Evolutionary conservation across 2,113 vertebrate species (phyloP), one percentile per base, ranked within the genome.

Genomic region (Zeus faber): DNA sequence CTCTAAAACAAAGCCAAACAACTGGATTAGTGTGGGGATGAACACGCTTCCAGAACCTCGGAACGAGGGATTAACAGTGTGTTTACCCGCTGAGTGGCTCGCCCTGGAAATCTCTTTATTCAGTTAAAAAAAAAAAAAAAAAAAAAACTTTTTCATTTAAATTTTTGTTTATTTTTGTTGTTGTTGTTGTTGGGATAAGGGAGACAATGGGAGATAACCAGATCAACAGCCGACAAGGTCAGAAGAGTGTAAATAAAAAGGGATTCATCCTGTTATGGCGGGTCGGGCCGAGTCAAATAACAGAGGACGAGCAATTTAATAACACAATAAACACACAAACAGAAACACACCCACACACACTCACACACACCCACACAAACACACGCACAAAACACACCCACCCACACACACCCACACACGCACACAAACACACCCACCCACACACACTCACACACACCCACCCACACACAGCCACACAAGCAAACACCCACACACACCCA

Each of bases 251-350:
- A 80, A 72, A 82, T 86, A 72, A 85, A 84, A 75, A 81, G 62
- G 77, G 72, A 74, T 71, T 63, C 80, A 87, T 85, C 76, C 76
- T 48, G 72, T 79, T 80, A 74, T 23, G 44, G 58, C 5, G 41
- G 41, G 49, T 64, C 31, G 73, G 67, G 62, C 58, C 70, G 72
- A 62, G 58, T 63, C 65, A 79, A 62, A 75, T 70, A 58, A 65
- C 49, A 45, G 26, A 59, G 4, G 11, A 29, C 6, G 27, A 39
- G 39, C 3, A 13, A 26, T 54, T 43, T 39, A 10, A 41, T 14
- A n/a, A 54, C 8, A 47, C 41, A 47, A 54, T 14, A 25, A 6
- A 14, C 26, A 22, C 55, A 11, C 55, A 23, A 35, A 33, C 31
- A 25, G 8, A 29, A 5, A 8, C 21, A 24, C 23, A 27, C 4